Base-by-base conservation (phyloP, 1,140 invertebrate genomes). In the Notospermus geniculatus region DNA sequence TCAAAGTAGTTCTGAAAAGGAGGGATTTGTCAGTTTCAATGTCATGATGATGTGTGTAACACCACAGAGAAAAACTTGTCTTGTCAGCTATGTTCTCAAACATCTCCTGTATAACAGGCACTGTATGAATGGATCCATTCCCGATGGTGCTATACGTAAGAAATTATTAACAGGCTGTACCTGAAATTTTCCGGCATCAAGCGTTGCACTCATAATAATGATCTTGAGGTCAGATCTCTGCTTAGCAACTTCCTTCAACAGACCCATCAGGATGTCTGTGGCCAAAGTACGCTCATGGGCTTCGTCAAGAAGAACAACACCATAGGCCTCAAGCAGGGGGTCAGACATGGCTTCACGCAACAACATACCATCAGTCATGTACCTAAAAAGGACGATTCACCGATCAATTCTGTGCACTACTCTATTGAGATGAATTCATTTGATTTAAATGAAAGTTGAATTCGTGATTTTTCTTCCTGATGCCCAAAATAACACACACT, bases 351-450 rank as follows among this genome's bases (percentile, higher is more conserved):
- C 97, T 85, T 99, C 97, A 60, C 97, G 85, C 25, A 99, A 83
- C 75, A 99, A 87, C 97, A 99, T 99, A 94, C 97, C 97, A 78
- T 99, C 97, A 13, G 97, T 99, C 91, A 98, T 96, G 78, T 99
- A 98, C 75, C 88, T 89, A 74, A 36, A 36, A 36, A 15, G 32
- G 32, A 36, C 32, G 32, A 36, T 4, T 36, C n/a, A n/a, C n/a
- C n/a, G n/a, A n/a, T n/a, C n/a, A n/a, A n/a, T n/a, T n/a, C n/a
- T n/a, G n/a, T n/a, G n/a, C n/a, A n/a, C n/a, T n/a, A n/a, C n/a
- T n/a, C n/a, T n/a, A n/a, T n/a, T n/a, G n/a, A n/a, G n/a, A n/a
- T n/a, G n/a, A n/a, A n/a, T n/a, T n/a, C n/a, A n/a, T n/a, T n/a
- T n/a, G n/a, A n/a, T n/a, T n/a, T n/a, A n/a, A n/a, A n/a, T n/a